Percentiles rank a stretch among this genome's conserved stretches.
These are phyloP conservation scores for Coptodon bakossiorum DNA, from an alignment of 2,113 vertebrate species.

Conservation along the genomic window DNA sequence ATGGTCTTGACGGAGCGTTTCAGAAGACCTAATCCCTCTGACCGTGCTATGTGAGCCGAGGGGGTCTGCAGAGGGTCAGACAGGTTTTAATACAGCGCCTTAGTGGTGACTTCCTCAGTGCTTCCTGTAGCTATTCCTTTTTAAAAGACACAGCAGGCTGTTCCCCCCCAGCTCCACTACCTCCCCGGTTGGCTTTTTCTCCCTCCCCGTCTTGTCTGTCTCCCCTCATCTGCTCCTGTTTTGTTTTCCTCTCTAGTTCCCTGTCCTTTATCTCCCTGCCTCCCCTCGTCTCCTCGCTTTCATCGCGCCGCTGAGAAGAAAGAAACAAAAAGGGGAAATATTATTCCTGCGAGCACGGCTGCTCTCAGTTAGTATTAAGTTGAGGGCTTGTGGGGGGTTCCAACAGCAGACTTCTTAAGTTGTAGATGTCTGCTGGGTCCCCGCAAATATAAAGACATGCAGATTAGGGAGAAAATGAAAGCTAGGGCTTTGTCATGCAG, in stretches of 20 bases:
- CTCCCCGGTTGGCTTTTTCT: conserved; percentile 1
- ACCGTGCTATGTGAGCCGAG: conserved; percentile 66
- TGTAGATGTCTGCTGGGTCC: conserved; percentile 36
- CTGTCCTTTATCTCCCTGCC: conserved; percentile 28
- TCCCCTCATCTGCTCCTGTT: conserved; percentile 28
- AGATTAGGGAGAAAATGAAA: conserved; percentile 48
- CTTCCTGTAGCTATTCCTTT: conserved; percentile 51
- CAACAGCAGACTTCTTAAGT: conserved; percentile 7
- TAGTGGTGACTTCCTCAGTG: conserved; percentile 62
- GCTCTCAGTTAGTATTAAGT: conserved; percentile 56
- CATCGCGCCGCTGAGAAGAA: conserved; percentile 26
- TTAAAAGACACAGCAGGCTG: conserved; percentile 56
- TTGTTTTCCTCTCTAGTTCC: conserved; percentile 25
- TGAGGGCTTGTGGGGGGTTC: conserved; percentile 30
- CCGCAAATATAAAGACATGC: conserved; percentile 43
- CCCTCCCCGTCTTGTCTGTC: conserved; percentile 14
- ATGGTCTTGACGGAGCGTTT: conserved; percentile 76
- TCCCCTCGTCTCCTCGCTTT: conserved; percentile 36
- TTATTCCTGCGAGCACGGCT: conserved; percentile 49
- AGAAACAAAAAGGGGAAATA: conserved; percentile 53
- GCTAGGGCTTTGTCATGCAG: conserved; percentile 3
- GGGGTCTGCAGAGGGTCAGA: conserved; percentile 60
- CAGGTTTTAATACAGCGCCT: conserved; percentile 57
- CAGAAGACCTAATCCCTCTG: conserved; percentile 66
- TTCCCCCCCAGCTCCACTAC: not conserved